These are phyloP conservation scores for Wiebesia pumilae DNA, from an alignment of 1,140 invertebrate genomes.

Conservation along the genomic window DNA sequence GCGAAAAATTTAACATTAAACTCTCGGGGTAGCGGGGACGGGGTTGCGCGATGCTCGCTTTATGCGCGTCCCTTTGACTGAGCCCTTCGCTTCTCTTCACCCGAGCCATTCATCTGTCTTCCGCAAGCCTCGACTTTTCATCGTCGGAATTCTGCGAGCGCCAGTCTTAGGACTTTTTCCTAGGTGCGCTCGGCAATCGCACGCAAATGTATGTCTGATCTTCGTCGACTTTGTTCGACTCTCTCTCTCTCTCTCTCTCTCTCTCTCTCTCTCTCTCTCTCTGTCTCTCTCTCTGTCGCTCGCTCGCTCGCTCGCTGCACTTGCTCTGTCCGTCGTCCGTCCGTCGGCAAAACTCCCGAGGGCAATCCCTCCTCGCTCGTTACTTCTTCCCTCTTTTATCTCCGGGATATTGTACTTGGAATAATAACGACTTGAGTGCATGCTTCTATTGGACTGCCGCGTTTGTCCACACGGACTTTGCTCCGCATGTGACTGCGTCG, in stretches of 20 bases:
- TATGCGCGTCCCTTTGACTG: conserved; percentile 64
- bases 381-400: conserved; percentile 12
- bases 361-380: background rate
- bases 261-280: background rate
- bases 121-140: conserved; percentile 38
- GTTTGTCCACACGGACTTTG: background rate
- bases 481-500: background rate
- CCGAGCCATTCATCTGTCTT: conserved; percentile 36
- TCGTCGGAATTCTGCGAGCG: conserved; percentile 22
- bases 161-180: conserved; percentile 25
- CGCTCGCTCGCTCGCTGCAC: background rate
- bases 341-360: background rate
- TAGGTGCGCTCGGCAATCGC: conserved; percentile 1
- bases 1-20: conserved; percentile 69
- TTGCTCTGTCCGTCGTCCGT: background rate
- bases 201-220: conserved; percentile 3
- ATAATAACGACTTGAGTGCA: conserved; percentile 43
- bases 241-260: background rate
- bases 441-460: conserved; percentile 18
- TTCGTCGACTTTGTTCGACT: background rate
- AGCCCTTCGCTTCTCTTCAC: background rate
- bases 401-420: conserved; percentile 34
- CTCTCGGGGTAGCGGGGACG: conserved; percentile 35
- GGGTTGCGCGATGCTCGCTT: conserved; percentile 62
- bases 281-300: background rate